phyloP scores from a whole-genome alignment of 2,888 invertebrate species.

The Yponomeuta plumbellus region DNA sequence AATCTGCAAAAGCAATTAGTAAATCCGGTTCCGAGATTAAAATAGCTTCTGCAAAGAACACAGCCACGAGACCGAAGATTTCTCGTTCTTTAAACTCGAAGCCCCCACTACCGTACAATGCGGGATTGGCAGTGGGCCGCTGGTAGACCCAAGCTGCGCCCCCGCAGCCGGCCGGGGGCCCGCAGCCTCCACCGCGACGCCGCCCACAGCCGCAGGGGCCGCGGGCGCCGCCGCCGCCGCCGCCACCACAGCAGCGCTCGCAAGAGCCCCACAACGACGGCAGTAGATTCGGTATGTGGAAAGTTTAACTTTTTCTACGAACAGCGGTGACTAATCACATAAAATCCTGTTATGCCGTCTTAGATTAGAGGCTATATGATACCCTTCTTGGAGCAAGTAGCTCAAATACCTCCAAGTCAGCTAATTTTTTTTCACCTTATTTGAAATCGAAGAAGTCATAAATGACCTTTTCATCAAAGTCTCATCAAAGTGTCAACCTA shows the following conservation, averaged over 20 bases:
- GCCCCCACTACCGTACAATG: background rate
- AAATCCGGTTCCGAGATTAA: background rate
- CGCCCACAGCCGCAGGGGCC: background rate
- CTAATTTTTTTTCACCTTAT: background rate
- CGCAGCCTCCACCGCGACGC: background rate
- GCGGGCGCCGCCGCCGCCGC: background rate
- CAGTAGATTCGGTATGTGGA: slow-evolving; percentile 2
- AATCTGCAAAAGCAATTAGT: background rate
- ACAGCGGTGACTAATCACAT: background rate
- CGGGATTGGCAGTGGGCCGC: background rate
- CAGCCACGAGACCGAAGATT: background rate
- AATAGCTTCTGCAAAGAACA: background rate
- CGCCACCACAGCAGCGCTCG: slow-evolving; percentile 2
- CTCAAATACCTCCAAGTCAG: background rate
- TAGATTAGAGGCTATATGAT: background rate
- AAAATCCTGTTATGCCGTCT: background rate
- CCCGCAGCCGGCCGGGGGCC: background rate
- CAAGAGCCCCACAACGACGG: background rate
- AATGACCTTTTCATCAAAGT: background rate
- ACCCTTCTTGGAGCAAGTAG: background rate
- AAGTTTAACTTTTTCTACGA: background rate
- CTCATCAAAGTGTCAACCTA: background rate
- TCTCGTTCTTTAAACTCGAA: background rate
- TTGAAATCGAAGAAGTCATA: background rate
- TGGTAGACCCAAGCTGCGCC: background rate